Base-by-base conservation (phyloP, 2,888 invertebrate species). In the Rhagium mordax region DNA sequence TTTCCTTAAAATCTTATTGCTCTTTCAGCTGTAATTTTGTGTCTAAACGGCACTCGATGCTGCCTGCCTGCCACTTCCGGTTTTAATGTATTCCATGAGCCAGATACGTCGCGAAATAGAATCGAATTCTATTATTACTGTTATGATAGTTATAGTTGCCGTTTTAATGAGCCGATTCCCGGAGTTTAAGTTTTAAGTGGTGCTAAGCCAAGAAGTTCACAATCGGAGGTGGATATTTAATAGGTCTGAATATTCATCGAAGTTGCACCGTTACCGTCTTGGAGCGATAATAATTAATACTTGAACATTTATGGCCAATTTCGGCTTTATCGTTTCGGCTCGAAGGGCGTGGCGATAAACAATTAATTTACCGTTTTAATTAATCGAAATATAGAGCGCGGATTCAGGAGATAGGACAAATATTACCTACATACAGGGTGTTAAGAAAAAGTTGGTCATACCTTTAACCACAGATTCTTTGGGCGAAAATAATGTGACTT, bases 211-310 rank as follows among this genome's bases (percentile, higher is more conserved):
- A 49, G 24, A 49, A 64, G 27, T 51, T 64, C 29, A 49, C 51
- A 49, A 27, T 64, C 16, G 64, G 15, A 49, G 64, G 51, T 64
- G 24, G 47, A 49, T 16, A 49, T 16, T 49, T 51, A 64, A 64
- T 64, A 15, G 62, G 62, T 48, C n/a, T 48, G 59, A 59, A 24
- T 62, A 47, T 48, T 24, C 48, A 48, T 48, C 48, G 62, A 62
- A 62, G 47, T 48, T 21, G 48, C 3, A 21, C 62, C 21, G 13
- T 21, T 47, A 21, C 33, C 59, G 33, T 10, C 55, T 24, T 10
- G 4, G 55, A 24, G 21, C 4, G 15, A 1, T 5, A n/a, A 33
- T 59, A 59, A 15, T 8, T 2, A 7, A 33, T 59, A 59, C 13
- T 8, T 2, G 15, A 47, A 47, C 60, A 16, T 18, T 60, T 47